Evolutionary conservation across 1,140 invertebrate species (phyloP), one percentile per base, ranked within the genome.

Genomic region (Diuraphis noxia): DNA sequence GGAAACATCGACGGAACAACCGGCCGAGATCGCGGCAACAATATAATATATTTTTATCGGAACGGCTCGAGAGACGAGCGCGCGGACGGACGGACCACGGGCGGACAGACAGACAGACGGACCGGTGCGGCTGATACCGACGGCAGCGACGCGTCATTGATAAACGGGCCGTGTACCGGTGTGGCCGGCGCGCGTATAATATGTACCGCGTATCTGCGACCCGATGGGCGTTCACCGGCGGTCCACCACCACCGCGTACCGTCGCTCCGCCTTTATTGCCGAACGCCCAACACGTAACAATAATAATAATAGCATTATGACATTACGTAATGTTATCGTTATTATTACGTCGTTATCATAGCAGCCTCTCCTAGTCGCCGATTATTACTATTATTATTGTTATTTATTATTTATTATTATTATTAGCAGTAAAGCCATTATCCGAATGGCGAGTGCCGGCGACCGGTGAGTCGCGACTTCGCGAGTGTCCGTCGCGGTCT

Each of bases 41-140:
- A 13, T 8, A 25, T n/a, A n/a, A n/a, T n/a, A 56, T 63, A 63
- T 10, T 63, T 17, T 30, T n/a, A 72, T 34, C 56, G 56, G 30
- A 13, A n/a, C 56, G 56, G 6, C 56, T 30, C 56, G 56, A 72
- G 56, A 72, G 17, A 72, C 56, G 56, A 72, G n/a, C 56, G 56
- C 30, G 56, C 56, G 56, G 30, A 72, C 56, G 56, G 56, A 63
- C 56, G 56, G 56, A 72, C 56, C 30, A 19, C 56, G 56, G 56
- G 2, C 56, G n/a, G 56, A 72, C 56, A 6, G 56, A 63, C 56
- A 63, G 56, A 72, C 56, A 1, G 49, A 49, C 34, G 38, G 43
- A 56, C 86, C 85, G 93, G 92, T 92, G 85, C 93, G 93, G 93
- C 93, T 93, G 94, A 94, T 94, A 94, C 94, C 93, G 93, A 93